Conservation (phyloP, 2,888 invertebrate species). For the Tenthredo amoena region DNA sequence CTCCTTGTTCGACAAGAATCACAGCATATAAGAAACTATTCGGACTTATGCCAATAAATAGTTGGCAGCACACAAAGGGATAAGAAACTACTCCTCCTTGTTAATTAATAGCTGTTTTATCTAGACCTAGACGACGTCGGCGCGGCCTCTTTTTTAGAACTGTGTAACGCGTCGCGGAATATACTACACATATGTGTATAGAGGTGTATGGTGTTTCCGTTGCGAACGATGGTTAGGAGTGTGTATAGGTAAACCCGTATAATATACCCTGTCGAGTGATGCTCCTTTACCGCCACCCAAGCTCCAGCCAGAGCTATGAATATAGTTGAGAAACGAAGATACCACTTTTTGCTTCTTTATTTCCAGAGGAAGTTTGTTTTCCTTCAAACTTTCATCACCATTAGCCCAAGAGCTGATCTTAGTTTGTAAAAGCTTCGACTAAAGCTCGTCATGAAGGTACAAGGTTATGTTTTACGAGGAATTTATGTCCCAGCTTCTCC, state of each 20-base stretch:
- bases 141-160: not conserved
- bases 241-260: not conserved
- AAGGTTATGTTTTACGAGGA: not conserved
- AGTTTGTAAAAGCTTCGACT: not conserved
- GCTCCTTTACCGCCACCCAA: slow-evolving; percentile 38
- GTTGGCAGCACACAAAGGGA: not conserved
- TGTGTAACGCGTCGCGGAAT: not conserved
- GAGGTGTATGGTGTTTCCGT: not conserved
- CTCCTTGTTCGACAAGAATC: not conserved
- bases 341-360: not conserved
- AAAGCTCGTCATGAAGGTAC: not conserved
- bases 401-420: not conserved
- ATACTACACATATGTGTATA: not conserved
- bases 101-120: slow-evolving; percentile 23
- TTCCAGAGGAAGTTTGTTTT: slow-evolving; percentile 21
- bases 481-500: not conserved
- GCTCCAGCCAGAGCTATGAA: not conserved
- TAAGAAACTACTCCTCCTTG: not conserved
- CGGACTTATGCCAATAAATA: slow-evolving; percentile 16
- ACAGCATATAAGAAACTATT: not conserved
- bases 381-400: slow-evolving; percentile 1
- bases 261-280: slow-evolving; percentile 1
- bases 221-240: not conserved
- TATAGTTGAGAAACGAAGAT: not conserved
- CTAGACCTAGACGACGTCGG: slow-evolving; percentile 13